Conservation (phyloP, 1,140 invertebrate genomes). For the Saccostrea echinata region DNA sequence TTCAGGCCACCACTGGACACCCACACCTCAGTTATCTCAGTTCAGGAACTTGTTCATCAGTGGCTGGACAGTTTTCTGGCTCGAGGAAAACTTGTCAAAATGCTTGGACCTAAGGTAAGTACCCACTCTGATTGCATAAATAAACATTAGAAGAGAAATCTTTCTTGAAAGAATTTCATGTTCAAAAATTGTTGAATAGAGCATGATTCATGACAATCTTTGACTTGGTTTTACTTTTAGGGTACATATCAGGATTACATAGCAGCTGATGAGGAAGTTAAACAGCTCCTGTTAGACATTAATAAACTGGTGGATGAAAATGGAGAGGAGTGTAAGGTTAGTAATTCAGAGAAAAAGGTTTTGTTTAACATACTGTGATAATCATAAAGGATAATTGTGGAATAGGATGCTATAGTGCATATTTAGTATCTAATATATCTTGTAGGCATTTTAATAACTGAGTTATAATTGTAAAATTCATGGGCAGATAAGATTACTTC, state of each 20-base stretch:
- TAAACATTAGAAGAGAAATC: background rate
- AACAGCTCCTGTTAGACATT: constrained; percentile 74
- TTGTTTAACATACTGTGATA: too few relatives aligned
- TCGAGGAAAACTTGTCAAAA: constrained; percentile 74
- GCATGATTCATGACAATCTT: too few relatives aligned
- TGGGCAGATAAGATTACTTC: too few relatives aligned
- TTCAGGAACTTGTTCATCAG: constrained; percentile 76
- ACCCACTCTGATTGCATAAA: background rate
- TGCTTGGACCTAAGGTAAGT: constrained; percentile 75
- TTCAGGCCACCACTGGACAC: constrained; percentile 78
- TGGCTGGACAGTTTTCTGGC: constrained; percentile 77
- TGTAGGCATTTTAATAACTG: too few relatives aligned
- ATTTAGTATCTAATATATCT: too few relatives aligned
- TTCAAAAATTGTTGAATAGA: too few relatives aligned
- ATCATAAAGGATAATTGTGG: too few relatives aligned
- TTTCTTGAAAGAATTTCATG: too few relatives aligned
- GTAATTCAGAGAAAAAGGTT: too few relatives aligned
- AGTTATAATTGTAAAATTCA: background rate
- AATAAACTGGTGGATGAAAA: constrained; percentile 76
- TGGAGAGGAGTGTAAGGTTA: constrained; percentile 77
- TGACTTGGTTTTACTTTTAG: constrained; percentile 60
- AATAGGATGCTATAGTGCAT: too few relatives aligned
- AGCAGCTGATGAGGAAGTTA: constrained; percentile 75
- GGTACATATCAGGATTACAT: constrained; percentile 79
- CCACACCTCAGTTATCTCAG: constrained; percentile 73